Evolutionary conservation across 2,797 vertebrate genomes (phyloP).

Genomic region (Mus spretus): DNA sequence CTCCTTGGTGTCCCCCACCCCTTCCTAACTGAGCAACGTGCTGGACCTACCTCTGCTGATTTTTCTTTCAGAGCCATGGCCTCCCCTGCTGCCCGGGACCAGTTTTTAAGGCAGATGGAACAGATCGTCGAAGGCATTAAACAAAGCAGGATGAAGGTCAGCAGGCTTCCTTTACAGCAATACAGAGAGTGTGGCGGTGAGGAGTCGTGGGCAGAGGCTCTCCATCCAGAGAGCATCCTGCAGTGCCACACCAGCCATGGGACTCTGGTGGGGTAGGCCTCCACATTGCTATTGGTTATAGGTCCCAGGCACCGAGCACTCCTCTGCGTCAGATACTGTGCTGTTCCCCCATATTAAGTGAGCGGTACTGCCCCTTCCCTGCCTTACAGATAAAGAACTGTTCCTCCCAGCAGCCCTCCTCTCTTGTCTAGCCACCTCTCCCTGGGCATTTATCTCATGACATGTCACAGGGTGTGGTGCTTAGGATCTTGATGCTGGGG

Average conservation of each 20-base stretch:
- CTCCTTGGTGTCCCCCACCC: not conserved
- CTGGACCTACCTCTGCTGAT: not conserved
- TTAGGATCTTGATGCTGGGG: not conserved
- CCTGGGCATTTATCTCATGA: not conserved
- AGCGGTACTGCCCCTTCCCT: not conserved
- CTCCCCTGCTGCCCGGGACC: conserved; percentile 95
- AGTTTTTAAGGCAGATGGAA: conserved; percentile 99
- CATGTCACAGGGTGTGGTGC: not conserved
- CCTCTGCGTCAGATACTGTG: not conserved
- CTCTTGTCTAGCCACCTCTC: not conserved
- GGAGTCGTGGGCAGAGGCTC: not conserved
- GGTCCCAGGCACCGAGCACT: not conserved
- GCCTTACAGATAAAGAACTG: not conserved
- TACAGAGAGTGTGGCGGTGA: not conserved
- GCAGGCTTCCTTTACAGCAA: not conserved
- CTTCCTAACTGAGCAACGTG: not conserved
- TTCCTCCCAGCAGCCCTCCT: not conserved
- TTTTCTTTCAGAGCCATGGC: conserved; percentile 95
- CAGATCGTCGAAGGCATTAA: conserved; percentile 99
- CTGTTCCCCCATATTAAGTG: not conserved
- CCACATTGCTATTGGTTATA: not conserved
- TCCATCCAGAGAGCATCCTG: not conserved
- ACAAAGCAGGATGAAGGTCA: conserved; percentile 97
- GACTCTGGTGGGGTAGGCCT: not conserved
- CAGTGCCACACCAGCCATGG: not conserved